A percentile compares a stretch with the other conserved stretches of the same genome.
Evolutionary conservation across 2,888 invertebrate species (phyloP).

Genomic region (Dicycla oo): DNA sequence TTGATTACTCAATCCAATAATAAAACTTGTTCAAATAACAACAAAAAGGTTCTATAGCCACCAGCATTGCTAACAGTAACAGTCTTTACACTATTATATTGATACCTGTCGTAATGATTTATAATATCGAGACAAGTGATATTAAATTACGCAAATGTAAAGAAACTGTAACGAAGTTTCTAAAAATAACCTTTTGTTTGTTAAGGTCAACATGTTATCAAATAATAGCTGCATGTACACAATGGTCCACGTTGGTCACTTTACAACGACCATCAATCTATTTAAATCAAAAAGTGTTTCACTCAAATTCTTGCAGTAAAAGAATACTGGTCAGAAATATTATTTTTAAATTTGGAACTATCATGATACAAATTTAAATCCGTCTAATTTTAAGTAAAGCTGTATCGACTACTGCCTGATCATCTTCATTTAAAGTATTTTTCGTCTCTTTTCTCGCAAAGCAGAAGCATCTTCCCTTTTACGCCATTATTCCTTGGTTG

Average conservation of each 20-base stretch:
- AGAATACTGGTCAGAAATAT: conserved; percentile 6
- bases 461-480: not conserved
- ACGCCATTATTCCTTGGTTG: not conserved
- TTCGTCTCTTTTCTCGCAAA: not conserved
- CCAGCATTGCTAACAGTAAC: conserved; percentile 7
- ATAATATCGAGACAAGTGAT: conserved; percentile 53
- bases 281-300: conserved; percentile 21
- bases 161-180: conserved; percentile 57
- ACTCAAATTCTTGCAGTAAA: not conserved
- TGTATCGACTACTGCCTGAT: not conserved
- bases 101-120: conserved; percentile 59
- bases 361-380: not conserved
- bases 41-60: conserved; percentile 22
- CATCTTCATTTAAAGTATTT: not conserved
- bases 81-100: conserved; percentile 49
- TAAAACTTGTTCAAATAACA: conserved; percentile 44
- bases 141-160: conserved; percentile 61
- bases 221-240: conserved; percentile 12
- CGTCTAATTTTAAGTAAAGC: not conserved
- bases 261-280: not conserved
- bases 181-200: conserved; percentile 58
- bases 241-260: conserved; percentile 20
- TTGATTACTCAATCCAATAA: conserved; percentile 46
- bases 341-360: conserved; percentile 6
- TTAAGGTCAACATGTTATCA: conserved; percentile 46